Evolutionary conservation across 2,888 invertebrate species (phyloP).

Genomic region (Himalopsyche kuldschensis): DNA sequence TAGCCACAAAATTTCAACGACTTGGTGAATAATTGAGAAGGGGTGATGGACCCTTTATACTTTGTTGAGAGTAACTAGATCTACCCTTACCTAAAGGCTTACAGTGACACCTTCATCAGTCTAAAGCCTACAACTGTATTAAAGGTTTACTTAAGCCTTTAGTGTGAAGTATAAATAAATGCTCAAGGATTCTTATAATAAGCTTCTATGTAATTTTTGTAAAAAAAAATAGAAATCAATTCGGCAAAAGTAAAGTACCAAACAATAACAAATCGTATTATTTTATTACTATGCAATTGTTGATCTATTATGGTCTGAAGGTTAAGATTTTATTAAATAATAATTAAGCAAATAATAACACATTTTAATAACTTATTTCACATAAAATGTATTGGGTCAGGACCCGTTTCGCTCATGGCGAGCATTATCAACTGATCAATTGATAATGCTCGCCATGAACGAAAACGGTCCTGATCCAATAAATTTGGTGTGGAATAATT

Average conservation of each 20-base stretch:
- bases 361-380: too few species aligned
- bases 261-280: neutral
- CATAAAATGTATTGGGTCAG: too few species aligned
- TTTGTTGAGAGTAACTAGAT: neutral
- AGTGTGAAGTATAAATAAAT: neutral
- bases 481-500: too few species aligned
- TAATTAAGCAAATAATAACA: too few species aligned
- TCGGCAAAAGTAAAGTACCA: neutral
- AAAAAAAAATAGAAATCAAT: neutral
- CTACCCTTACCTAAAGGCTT: neutral
- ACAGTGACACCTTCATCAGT: neutral
- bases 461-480: too few species aligned
- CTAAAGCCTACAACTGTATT: neutral
- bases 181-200: neutral
- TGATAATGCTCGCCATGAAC: too few species aligned
- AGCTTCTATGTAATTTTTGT: neutral
- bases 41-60: neutral
- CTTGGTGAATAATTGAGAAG: conserved; percentile 17
- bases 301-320: too few species aligned
- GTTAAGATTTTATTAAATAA: too few species aligned
- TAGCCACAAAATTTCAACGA: conserved; percentile 2
- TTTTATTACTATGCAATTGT: neutral
- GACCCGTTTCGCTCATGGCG: too few species aligned
- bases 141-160: neutral
- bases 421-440: too few species aligned